Evolutionary conservation across 1,140 invertebrate species (phyloP).

Genomic region (Oreohelix idahoensis): DNA sequence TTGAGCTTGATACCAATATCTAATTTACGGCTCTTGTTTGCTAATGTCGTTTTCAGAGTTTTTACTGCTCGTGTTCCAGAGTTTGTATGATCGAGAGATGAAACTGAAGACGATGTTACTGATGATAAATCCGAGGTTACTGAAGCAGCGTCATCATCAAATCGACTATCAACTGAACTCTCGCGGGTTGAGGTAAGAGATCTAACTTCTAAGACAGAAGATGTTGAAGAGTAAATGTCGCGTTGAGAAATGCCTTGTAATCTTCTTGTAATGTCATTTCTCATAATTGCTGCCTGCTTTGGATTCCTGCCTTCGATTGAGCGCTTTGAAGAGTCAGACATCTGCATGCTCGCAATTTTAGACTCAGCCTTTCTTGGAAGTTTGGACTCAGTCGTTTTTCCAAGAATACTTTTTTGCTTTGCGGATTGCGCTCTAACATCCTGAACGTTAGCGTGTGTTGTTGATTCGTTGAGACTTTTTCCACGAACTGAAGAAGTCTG

Average conservation of each 20-base stretch:
- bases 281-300: background rate
- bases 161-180: conserved; percentile 28
- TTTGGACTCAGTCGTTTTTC: background rate
- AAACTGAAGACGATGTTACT: background rate
- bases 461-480: background rate
- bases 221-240: background rate
- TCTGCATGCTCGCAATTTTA: background rate
- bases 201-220: too few species aligned
- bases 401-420: too few species aligned
- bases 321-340: background rate
- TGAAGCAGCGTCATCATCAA: conserved; percentile 24
- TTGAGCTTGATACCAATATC: background rate
- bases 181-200: background rate
- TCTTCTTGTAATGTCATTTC: background rate
- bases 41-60: background rate
- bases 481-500: background rate
- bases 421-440: background rate
- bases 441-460: background rate
- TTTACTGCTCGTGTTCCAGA: background rate
- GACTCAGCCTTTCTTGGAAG: background rate
- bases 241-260: background rate
- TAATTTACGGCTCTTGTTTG: background rate
- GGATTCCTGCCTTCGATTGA: background rate
- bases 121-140: background rate
- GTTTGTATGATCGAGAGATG: background rate